Evolutionary conservation across 2,888 invertebrate genomes (phyloP), one percentile per base, ranked within the genome.

Genomic region (Xanthorhoe designata): DNA sequence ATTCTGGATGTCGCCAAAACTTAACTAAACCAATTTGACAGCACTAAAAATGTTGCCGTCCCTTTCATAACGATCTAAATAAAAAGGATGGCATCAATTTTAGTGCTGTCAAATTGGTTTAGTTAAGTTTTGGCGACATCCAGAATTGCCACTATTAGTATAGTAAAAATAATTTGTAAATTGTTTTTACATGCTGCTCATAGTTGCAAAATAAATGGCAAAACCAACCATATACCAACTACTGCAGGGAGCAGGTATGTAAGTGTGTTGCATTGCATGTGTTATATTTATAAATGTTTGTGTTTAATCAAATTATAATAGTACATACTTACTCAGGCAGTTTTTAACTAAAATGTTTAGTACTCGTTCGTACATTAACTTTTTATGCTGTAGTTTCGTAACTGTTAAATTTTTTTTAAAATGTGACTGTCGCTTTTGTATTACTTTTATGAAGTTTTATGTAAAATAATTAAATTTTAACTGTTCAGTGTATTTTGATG

Each of bases 171-270:
- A 42, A 42, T 13, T 13, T 64, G 62, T 57, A 45, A 54, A 58
- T 62, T 10, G 5, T 67, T 65, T 59, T 78, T 93, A 86, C 86
- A 92, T 88, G 84, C 87, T 94, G 78, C 91, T 74, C 62, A 35
- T 78, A 92, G 93, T 84, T 93, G 74, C 86, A 87, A 87, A 91
- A 90, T 76, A 92, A 92, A 80, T 93, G 92, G 92, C 92, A 91
- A 84, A 88, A 87, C 68, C 87, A 91, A 57, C 90, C 92, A 29
- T 84, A 86, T 64, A 85, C 85, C 82, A 81, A 88, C 86, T 84
- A 90, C 94, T 84, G 94, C 91, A 87, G 90, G 64, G 75, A 80
- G 86, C 78, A 94, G 89, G 93, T 92, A 81, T 75, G 88, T 75
- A 57, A 19, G 18, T 45, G 38, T 51, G 17, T 52, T 24, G 24